Evolutionary conservation across 2,113 vertebrate genomes (phyloP).

Genomic region (Oncorhynchus gorbuscha): DNA sequence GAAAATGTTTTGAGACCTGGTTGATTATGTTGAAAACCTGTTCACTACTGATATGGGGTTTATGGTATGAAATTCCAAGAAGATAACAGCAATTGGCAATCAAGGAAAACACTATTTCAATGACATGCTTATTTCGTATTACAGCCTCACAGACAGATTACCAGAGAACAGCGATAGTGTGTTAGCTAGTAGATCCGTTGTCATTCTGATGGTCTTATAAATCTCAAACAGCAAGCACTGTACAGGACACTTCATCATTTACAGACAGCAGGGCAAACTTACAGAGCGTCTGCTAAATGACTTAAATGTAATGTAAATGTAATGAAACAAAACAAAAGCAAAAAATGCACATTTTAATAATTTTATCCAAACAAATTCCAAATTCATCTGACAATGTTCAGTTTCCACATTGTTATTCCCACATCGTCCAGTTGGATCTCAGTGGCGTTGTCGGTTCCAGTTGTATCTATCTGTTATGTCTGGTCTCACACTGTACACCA

Average conservation of each 20-base stretch:
- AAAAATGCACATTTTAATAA: conserved; percentile 58
- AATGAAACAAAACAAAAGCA: conserved; percentile 35
- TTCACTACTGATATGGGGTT: not conserved
- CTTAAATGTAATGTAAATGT: too few species aligned
- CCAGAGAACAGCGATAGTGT: conserved; percentile 26
- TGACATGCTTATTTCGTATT: conserved; percentile 54
- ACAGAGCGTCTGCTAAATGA: too few species aligned
- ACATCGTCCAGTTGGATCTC: conserved; percentile 2
- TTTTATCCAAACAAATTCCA: conserved; percentile 7
- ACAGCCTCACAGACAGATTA: conserved; percentile 41
- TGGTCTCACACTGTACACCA: too few species aligned
- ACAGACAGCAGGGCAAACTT: conserved; percentile 48
- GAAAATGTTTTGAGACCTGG: not conserved
- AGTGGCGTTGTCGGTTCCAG: not conserved
- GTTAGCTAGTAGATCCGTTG: not conserved
- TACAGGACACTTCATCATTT: conserved; percentile 67
- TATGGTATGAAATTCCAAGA: conserved; percentile 20
- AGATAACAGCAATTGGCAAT: conserved; percentile 28
- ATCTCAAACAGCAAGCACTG: conserved; percentile 69
- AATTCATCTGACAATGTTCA: not conserved
- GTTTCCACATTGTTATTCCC: conserved; percentile 8
- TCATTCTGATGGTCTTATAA: conserved; percentile 64
- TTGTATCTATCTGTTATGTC: not conserved
- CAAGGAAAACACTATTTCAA: conserved; percentile 17
- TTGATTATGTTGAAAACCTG: conserved; percentile 7